A percentile compares a stretch with the other conserved stretches of the same genome.
These are phyloP conservation scores for Pseudocheirus occidentalis DNA, from an alignment of 2,797 vertebrate species.

Conservation along the genomic window DNA sequence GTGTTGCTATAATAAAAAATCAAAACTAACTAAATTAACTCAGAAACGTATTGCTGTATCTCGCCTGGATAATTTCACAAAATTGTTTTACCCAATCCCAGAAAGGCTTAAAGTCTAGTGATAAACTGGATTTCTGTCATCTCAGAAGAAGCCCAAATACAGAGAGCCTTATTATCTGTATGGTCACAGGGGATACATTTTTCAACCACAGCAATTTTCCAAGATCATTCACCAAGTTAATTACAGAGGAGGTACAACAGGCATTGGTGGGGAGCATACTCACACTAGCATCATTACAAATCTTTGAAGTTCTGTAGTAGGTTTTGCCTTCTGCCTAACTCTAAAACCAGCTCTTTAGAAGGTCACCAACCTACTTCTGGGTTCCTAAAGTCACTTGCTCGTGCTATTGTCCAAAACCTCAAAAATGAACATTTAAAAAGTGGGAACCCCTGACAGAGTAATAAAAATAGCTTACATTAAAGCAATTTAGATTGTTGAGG, in stretches of 20 bases:
- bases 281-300: neutral
- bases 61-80: neutral
- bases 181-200: neutral
- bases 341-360: neutral
- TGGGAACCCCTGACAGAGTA: neutral
- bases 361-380: neutral
- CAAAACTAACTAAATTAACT: neutral
- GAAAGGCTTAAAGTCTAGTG: neutral
- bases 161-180: neutral
- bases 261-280: neutral
- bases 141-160: neutral
- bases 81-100: neutral
- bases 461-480: constrained; percentile 40
- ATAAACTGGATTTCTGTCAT: neutral
- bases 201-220: neutral
- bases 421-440: neutral
- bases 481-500: constrained; percentile 32
- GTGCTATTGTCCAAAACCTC: constrained; percentile 8
- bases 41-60: neutral
- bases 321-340: neutral
- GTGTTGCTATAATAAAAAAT: neutral
- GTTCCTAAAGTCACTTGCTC: constrained; percentile 3
- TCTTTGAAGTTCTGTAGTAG: neutral
- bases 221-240: neutral
- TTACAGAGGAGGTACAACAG: neutral